Base-by-base conservation (phyloP, 2,888 invertebrate species). In the Schrankia costaestrigalis region DNA sequence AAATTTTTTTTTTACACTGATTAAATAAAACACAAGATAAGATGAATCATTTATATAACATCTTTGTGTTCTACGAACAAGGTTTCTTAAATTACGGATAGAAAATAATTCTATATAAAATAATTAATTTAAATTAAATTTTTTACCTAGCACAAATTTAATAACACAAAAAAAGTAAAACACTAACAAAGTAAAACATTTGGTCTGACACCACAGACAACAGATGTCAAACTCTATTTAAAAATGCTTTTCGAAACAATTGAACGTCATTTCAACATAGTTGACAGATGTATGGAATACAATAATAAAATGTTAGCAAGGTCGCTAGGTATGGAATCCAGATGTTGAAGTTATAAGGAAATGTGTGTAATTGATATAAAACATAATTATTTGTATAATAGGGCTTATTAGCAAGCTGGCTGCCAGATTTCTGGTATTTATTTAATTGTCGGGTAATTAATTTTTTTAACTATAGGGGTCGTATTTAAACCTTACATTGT, bases 221-320 rank as follows among this genome's bases (percentile, higher is more conserved):
- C 54, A 55, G 55, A 55, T 55, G 58, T 43, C 40, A 38, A 47
- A 41, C 41, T 34, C 22, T 31, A 30, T 57, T 57, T 46, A 35
- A 46, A 53, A 55, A 46, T 27, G 36, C 26, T 35, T 17, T 29
- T 30, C 41, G 43, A 51, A 47, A 56, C 56, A 56, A 58, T 58
- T 57, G 43, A 22, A 34, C 31, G 35, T 36, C n/a, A 42, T 40
- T 35, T 31, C 35, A 45, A 29, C 42, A n/a, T 11, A 33, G 35
- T 43, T 41, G 41, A 39, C 56, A 56, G 56, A 59, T 56, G 56
- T 52, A 43, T 42, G 35, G 41, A 31, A 34, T 35, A 35, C 22
- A 38, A 56, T 52, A 58, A 56, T 56, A 52, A 48, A 46, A 39
- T 11, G 24, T 50, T 43, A 29, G 41, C 52, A 52, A 58, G 56